Evolutionary conservation across 2,888 invertebrate species (phyloP).

Genomic region (Nudaria mundana): DNA sequence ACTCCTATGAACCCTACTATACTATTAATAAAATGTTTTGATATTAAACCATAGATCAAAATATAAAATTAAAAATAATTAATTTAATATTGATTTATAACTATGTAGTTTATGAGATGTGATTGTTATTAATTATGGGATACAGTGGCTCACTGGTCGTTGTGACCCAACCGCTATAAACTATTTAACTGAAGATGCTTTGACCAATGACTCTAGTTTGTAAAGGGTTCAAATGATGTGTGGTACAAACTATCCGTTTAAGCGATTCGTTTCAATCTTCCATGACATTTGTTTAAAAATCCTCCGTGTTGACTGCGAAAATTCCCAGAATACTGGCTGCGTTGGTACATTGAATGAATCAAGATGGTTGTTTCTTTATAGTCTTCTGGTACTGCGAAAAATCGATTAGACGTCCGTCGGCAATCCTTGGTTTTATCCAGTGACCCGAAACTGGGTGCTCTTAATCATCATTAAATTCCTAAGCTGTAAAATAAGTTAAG

Average conservation of each 20-base stretch:
- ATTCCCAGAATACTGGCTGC: too few relatives aligned
- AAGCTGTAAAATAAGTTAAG: too few relatives aligned
- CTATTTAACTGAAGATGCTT: constrained; percentile 35
- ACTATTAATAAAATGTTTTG: constrained; percentile 1
- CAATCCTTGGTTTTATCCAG: too few relatives aligned
- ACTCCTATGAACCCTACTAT: too few relatives aligned
- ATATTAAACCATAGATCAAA: constrained; percentile 11
- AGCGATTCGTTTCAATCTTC: neutral
- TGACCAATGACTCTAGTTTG: constrained; percentile 37
- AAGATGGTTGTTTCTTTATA: too few relatives aligned
- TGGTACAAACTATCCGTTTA: constrained; percentile 26
- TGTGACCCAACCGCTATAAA: constrained; percentile 31
- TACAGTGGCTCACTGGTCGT: constrained; percentile 9
- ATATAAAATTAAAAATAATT: constrained; percentile 29
- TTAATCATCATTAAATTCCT: too few relatives aligned
- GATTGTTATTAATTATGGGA: constrained; percentile 73
- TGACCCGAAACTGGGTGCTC: too few relatives aligned
- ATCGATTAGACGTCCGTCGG: too few relatives aligned
- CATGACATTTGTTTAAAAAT: too few relatives aligned
- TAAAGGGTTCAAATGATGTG: constrained; percentile 32
- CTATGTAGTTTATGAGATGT: constrained; percentile 40
- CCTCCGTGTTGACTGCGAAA: too few relatives aligned
- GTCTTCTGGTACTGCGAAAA: too few relatives aligned
- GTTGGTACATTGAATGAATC: too few relatives aligned
- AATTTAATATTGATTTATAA: constrained; percentile 58